phyloP scores from a whole-genome alignment of 2,113 vertebrate genomes.

The Cinclus cinclus region DNA sequence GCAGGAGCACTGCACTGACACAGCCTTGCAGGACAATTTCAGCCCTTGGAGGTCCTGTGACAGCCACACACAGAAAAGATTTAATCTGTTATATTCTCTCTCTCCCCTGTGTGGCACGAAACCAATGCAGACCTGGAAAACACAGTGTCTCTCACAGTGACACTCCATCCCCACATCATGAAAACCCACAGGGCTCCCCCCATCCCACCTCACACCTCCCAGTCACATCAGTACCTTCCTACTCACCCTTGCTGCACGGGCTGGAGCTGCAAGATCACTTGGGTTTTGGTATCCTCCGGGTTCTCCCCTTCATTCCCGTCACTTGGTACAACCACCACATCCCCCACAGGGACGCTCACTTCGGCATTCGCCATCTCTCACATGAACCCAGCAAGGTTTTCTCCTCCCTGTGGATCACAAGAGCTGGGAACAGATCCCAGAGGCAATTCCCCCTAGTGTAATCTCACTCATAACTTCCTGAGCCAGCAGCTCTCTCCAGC shows the following conservation, averaged over 20 bases:
- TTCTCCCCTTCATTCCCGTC: slow-evolving; percentile 82
- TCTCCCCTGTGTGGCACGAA: background rate
- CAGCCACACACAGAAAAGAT: background rate
- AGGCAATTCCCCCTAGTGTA: background rate
- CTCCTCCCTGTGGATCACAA: background rate
- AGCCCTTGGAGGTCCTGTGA: rapidly evolving
- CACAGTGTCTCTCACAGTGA: rapidly evolving
- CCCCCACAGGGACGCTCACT: slow-evolving; percentile 88
- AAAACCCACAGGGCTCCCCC: background rate
- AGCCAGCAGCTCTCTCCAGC: background rate
- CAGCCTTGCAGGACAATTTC: background rate
- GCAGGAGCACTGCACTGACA: background rate
- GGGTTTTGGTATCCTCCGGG: slow-evolving; percentile 87
- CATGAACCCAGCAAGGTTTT: slow-evolving; percentile 61
- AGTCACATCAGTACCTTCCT: background rate
- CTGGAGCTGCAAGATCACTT: slow-evolving; percentile 89
- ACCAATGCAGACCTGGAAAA: rapidly evolving
- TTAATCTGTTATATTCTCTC: background rate
- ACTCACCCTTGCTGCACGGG: slow-evolving; percentile 89
- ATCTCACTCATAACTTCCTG: background rate
- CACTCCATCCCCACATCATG: rapidly evolving
- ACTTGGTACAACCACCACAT: slow-evolving; percentile 84
- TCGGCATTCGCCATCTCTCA: slow-evolving; percentile 89
- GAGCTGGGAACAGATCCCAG: background rate
- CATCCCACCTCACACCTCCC: background rate